A percentile compares a stretch with the other conserved stretches of the same genome.
phyloP scores from a whole-genome alignment of 2,888 invertebrate species.

The Ceraclea dissimilis region DNA sequence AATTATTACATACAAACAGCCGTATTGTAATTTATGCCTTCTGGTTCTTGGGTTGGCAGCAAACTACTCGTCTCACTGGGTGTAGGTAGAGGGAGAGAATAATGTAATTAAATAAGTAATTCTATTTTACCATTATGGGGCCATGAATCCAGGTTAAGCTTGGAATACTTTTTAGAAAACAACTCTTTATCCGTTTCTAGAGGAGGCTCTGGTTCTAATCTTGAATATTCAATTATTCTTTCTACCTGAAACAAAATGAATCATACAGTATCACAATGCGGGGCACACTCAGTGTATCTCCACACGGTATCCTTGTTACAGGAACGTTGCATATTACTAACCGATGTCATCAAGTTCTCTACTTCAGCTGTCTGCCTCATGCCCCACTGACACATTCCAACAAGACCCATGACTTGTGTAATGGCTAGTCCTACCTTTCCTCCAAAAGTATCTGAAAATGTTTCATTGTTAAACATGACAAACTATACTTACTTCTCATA shows the following conservation, averaged over 20 bases:
- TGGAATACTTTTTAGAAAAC: constrained; percentile 36
- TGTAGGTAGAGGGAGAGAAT: too few species aligned
- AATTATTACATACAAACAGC: too few species aligned
- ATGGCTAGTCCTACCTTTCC: constrained; percentile 67
- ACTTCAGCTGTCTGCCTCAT: constrained; percentile 81
- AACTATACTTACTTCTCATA: too few species aligned
- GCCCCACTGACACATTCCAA: constrained; percentile 74
- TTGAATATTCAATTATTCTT: constrained; percentile 72
- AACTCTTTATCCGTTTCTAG: constrained; percentile 42
- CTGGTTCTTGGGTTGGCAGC: too few species aligned
- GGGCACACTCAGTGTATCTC: too few species aligned
- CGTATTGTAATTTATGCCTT: too few species aligned
- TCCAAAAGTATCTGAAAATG: constrained; percentile 41
- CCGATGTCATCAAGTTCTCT: constrained; percentile 75
- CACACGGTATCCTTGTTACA: too few species aligned
- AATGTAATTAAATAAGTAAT: background rate
- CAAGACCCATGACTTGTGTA: constrained; percentile 61
- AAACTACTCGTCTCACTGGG: too few species aligned
- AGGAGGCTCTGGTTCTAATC: constrained; percentile 55
- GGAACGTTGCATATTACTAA: constrained; percentile 34
- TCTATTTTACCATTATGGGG: constrained; percentile 36
- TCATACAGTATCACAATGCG: too few species aligned
- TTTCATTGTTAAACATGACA: too few species aligned
- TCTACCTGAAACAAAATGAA: constrained; percentile 45
- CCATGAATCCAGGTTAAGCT: constrained; percentile 39